A percentile compares a stretch with the other conserved stretches of the same genome.
These are phyloP conservation scores for Lasioglossum oenotherae DNA, from an alignment of 2,888 invertebrate species.

Conservation along the genomic window DNA sequence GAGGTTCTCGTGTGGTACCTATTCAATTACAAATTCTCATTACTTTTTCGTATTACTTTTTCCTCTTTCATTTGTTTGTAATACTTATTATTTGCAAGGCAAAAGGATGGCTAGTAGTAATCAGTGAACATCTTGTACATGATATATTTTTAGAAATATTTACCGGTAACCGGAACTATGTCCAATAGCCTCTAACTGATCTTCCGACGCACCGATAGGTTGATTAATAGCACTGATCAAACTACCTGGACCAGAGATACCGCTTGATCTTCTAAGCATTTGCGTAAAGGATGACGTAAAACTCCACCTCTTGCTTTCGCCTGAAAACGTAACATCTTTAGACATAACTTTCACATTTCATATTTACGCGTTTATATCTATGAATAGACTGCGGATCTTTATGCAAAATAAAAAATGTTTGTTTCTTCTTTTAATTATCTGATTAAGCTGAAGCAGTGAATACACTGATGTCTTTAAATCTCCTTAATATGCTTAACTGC, in stretches of 20 bases:
- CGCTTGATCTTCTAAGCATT: constrained; percentile 89
- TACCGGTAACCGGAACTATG: constrained; percentile 76
- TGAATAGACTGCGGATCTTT: neutral
- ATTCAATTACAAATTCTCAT: constrained; percentile 10
- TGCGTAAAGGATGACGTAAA: constrained; percentile 91
- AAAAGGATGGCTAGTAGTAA: neutral
- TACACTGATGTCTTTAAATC: too few relatives aligned
- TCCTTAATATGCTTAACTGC: too few relatives aligned
- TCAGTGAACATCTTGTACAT: neutral
- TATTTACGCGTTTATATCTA: neutral
- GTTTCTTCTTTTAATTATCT: too few relatives aligned
- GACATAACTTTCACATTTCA: neutral
- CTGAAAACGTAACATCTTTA: constrained; percentile 71
- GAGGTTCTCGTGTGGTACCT: constrained; percentile 76
- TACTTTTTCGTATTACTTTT: too few relatives aligned
- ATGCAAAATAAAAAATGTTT: too few relatives aligned
- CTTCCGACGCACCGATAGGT: constrained; percentile 75
- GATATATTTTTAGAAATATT: constrained; percentile 18
- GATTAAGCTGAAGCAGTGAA: too few relatives aligned
- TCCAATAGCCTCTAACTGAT: constrained; percentile 74
- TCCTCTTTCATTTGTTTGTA: neutral
- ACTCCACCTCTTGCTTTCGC: constrained; percentile 90
- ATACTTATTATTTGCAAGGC: neutral
- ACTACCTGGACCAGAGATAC: constrained; percentile 81
- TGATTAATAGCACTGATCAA: constrained; percentile 70